phyloP scores from a whole-genome alignment of 2,888 invertebrate genomes.

The Drosophila paucipuncta region DNA sequence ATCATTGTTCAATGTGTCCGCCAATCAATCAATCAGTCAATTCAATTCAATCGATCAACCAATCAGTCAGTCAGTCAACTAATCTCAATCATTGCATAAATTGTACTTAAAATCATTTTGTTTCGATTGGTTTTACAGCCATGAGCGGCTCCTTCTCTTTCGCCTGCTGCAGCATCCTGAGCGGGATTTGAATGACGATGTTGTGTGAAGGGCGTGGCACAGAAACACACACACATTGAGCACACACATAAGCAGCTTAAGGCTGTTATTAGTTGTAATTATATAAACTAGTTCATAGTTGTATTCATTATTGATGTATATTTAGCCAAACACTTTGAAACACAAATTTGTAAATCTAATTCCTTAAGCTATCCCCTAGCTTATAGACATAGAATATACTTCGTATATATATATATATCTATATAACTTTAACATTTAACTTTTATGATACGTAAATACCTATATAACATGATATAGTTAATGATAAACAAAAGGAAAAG shows the following conservation, averaged over 20 bases:
- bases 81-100: slow-evolving; percentile 56
- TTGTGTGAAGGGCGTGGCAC: slow-evolving; percentile 35
- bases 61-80: slow-evolving; percentile 33
- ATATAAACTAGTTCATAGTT: slow-evolving; percentile 40
- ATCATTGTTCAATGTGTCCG: slow-evolving; percentile 47
- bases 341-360: slow-evolving; percentile 37
- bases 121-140: slow-evolving; percentile 78
- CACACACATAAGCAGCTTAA: slow-evolving; percentile 12
- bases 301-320: slow-evolving; percentile 16
- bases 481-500: slow-evolving; percentile 38
- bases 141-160: slow-evolving; percentile 49
- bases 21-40: slow-evolving; percentile 34
- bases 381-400: slow-evolving; percentile 29
- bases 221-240: slow-evolving; percentile 25
- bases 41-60: slow-evolving; percentile 47
- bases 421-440: slow-evolving; percentile 21
- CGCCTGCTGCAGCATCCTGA: slow-evolving; percentile 39
- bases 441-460: slow-evolving; percentile 30
- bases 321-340: slow-evolving; percentile 21
- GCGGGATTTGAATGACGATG: slow-evolving; percentile 48
- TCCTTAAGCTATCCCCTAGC: slow-evolving; percentile 44
- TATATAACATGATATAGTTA: slow-evolving; percentile 49
- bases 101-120: slow-evolving; percentile 67
- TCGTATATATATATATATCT: slow-evolving; percentile 1
- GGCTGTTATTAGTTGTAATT: slow-evolving; percentile 43